phyloP scores from a whole-genome alignment of 2,113 vertebrate genomes.

The Perca schrenkii region DNA sequence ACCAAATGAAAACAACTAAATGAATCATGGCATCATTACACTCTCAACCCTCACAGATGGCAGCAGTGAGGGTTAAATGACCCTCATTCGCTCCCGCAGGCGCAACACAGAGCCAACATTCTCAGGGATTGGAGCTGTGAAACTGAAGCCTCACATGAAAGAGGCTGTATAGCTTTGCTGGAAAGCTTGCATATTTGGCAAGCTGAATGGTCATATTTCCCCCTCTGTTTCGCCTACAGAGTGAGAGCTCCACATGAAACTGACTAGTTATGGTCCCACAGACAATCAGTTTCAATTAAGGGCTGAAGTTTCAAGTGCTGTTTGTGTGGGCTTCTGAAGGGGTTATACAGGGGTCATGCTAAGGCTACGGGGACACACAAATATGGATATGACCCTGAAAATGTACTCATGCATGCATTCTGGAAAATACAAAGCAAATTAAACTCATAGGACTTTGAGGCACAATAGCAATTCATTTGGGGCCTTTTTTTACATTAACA shows the following conservation, averaged over 20 bases:
- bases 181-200: slow-evolving; percentile 54
- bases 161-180: slow-evolving; percentile 37
- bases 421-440: slow-evolving; percentile 2
- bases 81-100: slow-evolving; percentile 8
- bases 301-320: slow-evolving; percentile 26
- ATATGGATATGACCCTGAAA: not conserved
- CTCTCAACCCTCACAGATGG: slow-evolving; percentile 45
- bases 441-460: not conserved
- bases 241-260: slow-evolving; percentile 22
- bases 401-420: not conserved
- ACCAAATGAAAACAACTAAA: slow-evolving; percentile 9
- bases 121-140: slow-evolving; percentile 21
- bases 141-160: slow-evolving; percentile 60
- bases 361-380: not conserved
- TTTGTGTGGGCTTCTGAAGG: slow-evolving; percentile 18
- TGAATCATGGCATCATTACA: slow-evolving; percentile 36
- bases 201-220: slow-evolving; percentile 26
- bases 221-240: slow-evolving; percentile 26
- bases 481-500: not conserved
- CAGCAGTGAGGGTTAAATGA: not conserved
- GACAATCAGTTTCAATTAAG: slow-evolving; percentile 55
- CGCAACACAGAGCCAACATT: slow-evolving; percentile 8
- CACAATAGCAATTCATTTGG: not conserved
- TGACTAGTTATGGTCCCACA: slow-evolving; percentile 36
- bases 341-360: slow-evolving; percentile 10